Evolutionary conservation across 2,888 invertebrate genomes (phyloP), one percentile per base, ranked within the genome.

Genomic region (Aspidapion aeneum): DNA sequence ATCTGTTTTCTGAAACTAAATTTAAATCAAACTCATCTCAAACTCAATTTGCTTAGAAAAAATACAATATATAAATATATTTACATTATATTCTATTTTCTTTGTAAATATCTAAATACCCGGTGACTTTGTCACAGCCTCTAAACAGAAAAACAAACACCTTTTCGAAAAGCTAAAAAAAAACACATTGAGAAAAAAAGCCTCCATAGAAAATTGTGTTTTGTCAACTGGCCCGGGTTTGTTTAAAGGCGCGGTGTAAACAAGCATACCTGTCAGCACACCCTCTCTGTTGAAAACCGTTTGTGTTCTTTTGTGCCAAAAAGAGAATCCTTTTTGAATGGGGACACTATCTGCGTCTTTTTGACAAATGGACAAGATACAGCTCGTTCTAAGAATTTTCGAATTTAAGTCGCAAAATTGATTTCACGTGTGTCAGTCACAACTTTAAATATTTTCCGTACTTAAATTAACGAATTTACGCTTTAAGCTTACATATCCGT

Each of bases 181-280:
- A 57, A 21, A 61, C n/a, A n/a, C n/a, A n/a, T n/a, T n/a, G n/a
- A 57, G 51, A 61, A 61, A 63, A 60, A 63, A 50, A 55, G 22
- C 55, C 62, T 55, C 21, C 63, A 22, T 63, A 56, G 35, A 63
- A 63, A 60, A 60, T 63, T 50, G 57, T 63, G 54, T 60, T 63
- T 62, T 60, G 60, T 57, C 60, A 63, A 60, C 57, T 54, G 20
- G n/a, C 60, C 50, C 57, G 21, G 58, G 64, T 62, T 64, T 66
- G 66, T 66, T 66, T 66, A 64, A 62, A 60, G 60, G 57, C 58
- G 50, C 50, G 61, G 66, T 64, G 64, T 64, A 62, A 66, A 64
- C 66, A 66, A 66, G 66, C 62, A 60, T 62, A 54, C 62, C 66
- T 66, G 66, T 66, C 66, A 64, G 57, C 64, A 62, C 57, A 64